phyloP scores from a whole-genome alignment of 2,797 vertebrate genomes.

The Tenualosa thibaudeaui region DNA sequence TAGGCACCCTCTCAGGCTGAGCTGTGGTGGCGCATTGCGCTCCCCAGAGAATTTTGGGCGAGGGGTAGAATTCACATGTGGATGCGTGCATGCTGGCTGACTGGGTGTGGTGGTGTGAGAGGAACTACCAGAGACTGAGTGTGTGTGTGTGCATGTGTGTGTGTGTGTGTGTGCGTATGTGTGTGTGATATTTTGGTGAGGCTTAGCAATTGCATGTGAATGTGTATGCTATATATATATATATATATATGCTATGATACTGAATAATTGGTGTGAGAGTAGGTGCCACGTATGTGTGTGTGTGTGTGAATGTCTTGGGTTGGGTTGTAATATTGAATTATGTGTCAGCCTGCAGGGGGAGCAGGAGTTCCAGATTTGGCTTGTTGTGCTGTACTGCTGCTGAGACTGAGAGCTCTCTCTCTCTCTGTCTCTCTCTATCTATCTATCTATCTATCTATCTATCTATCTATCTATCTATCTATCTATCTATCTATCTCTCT shows the following conservation, averaged over 20 bases:
- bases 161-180: not conserved
- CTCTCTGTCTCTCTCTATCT: not conserved
- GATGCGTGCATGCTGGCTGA: not conserved
- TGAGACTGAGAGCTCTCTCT: not conserved
- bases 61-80: too few species aligned
- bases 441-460: not conserved
- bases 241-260: too few species aligned
- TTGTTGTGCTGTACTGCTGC: not conserved
- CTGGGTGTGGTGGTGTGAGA: not conserved
- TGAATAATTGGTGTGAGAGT: not conserved
- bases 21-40: not conserved
- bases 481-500: not conserved
- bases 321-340: not conserved
- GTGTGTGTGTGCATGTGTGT: not conserved
- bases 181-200: not conserved
- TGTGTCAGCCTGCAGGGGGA: constrained; percentile 52
- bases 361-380: constrained; percentile 40
- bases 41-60: not conserved
- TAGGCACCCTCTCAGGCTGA: not conserved
- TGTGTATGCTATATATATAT: not conserved
- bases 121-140: not conserved
- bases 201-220: not conserved
- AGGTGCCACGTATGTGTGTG: not conserved
- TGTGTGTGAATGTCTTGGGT: not conserved
- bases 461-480: not conserved